These are phyloP conservation scores for Yponomeuta sedellus DNA, from an alignment of 2,888 invertebrate genomes.

Conservation along the genomic window DNA sequence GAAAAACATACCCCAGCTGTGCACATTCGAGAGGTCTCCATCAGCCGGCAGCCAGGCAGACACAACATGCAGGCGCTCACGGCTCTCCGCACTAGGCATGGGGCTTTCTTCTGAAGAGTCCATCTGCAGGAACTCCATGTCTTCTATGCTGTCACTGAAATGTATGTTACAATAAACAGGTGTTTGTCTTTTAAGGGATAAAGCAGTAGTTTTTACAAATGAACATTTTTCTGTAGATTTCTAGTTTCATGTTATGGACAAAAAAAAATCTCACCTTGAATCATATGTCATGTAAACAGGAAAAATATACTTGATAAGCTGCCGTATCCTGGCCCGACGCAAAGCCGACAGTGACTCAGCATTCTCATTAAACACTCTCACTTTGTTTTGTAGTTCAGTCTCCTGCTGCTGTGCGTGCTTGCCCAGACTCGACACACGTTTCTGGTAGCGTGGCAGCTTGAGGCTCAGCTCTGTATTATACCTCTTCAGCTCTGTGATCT, in stretches of 20 bases:
- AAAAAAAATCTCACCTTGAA: constrained; percentile 63
- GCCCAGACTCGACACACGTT: constrained; percentile 53
- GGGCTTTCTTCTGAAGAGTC: constrained; percentile 78
- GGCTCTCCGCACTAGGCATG: constrained; percentile 49
- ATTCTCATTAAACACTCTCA: constrained; percentile 45
- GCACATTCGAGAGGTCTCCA: constrained; percentile 88
- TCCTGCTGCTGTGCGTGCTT: constrained; percentile 49
- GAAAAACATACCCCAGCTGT: constrained; percentile 81
- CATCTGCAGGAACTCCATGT: constrained; percentile 82
- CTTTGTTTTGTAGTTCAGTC: constrained; percentile 49
- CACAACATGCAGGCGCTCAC: constrained; percentile 83
- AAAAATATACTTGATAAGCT: constrained; percentile 64
- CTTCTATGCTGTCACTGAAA: constrained; percentile 87
- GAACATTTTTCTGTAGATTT: neutral
- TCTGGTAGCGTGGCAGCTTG: constrained; percentile 62
- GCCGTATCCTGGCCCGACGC: constrained; percentile 57
- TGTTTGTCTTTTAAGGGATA: constrained; percentile 32
- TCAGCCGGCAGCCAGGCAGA: constrained; percentile 90
- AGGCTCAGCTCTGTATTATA: constrained; percentile 52
- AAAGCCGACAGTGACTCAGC: constrained; percentile 49
- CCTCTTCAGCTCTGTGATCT: constrained; percentile 39
- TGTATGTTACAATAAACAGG: constrained; percentile 61
- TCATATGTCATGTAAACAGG: constrained; percentile 70
- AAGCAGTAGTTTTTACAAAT: constrained; percentile 20
- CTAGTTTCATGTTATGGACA: neutral